phyloP scores from a whole-genome alignment of 1,140 invertebrate species.

The Atta texana region DNA sequence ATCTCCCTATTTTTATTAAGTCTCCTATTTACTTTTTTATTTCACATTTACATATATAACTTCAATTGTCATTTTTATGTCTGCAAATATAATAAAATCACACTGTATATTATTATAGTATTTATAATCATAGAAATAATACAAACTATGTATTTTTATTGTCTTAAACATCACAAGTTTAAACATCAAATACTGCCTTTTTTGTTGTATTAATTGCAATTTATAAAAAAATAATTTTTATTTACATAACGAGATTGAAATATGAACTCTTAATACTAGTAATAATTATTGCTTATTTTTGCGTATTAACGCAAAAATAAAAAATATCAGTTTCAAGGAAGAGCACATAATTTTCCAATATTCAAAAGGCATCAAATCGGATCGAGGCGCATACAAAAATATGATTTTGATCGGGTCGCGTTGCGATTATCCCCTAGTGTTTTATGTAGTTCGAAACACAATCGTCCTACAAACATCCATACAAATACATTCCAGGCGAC shows the following conservation, averaged over 20 bases:
- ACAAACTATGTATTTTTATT: neutral
- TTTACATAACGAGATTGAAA: neutral
- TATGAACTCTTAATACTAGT: neutral
- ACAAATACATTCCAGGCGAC: constrained; percentile 3
- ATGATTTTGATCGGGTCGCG: neutral
- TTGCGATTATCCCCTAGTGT: neutral
- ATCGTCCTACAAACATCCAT: constrained; percentile 29
- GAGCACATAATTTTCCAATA: neutral
- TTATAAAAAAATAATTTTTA: neutral
- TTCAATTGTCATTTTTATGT: neutral
- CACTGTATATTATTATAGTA: neutral
- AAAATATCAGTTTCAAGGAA: neutral
- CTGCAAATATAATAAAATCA: neutral
- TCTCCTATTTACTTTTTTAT: neutral
- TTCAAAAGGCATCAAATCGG: neutral
- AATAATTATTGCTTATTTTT: too few relatives aligned
- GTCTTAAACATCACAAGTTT: neutral
- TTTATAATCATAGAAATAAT: neutral
- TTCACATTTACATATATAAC: neutral
- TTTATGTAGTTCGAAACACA: neutral
- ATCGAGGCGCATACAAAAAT: neutral
- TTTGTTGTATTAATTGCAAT: neutral
- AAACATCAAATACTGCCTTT: neutral
- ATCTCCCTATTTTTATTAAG: neutral
- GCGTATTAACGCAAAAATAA: neutral